Percentiles rank a stretch among this genome's conserved stretches.
These are phyloP conservation scores for Passer montanus DNA, from an alignment of 2,113 vertebrate genomes.

Conservation along the genomic window DNA sequence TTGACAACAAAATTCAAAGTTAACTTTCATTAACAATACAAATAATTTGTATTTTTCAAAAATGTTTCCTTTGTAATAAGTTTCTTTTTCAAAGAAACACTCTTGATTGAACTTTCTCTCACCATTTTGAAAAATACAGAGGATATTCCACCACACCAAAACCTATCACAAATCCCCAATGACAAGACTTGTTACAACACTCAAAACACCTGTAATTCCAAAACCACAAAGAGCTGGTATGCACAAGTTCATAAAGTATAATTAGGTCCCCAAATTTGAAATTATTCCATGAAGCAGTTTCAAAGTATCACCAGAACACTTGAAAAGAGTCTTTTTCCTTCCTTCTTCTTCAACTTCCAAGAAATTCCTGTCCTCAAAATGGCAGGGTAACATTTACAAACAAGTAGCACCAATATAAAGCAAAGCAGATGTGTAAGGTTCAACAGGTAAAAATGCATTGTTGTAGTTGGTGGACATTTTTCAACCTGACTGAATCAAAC, in stretches of 20 bases:
- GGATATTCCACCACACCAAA: not conserved
- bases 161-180: not conserved
- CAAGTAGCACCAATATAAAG: not conserved
- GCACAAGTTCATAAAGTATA: not conserved
- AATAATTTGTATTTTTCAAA: not conserved
- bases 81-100: not conserved
- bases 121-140: not conserved
- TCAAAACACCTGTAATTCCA: not conserved
- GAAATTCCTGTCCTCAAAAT: not conserved
- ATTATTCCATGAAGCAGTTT: not conserved
- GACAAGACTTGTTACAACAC: not conserved
- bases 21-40: not conserved
- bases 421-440: not conserved
- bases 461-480: not conserved
- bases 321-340: not conserved
- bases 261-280: not conserved
- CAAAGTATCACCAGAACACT: not conserved
- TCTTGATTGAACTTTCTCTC: not conserved
- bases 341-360: not conserved
- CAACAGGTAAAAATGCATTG: not conserved
- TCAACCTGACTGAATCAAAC: not conserved
- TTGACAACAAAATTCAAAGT: not conserved
- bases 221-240: not conserved
- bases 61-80: not conserved
- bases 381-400: not conserved